Conservation (phyloP, 2,888 invertebrate genomes). For the Ommatoiulus sabulosus region DNA sequence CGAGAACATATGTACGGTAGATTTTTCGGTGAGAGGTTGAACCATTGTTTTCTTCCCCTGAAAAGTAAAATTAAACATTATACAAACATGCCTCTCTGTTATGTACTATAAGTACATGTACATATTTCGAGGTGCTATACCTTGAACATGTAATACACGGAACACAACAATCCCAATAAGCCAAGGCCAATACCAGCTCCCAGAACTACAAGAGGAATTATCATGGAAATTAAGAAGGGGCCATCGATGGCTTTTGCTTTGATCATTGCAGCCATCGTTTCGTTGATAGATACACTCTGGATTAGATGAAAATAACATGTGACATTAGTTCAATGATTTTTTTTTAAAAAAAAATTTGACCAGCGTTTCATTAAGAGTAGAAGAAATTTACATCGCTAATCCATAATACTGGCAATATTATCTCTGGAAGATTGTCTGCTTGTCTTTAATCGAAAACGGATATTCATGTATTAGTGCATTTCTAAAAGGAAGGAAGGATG, state of each 20-base stretch:
- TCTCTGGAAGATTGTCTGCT: slow-evolving; percentile 9
- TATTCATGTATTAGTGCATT: background rate
- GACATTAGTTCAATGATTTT: background rate
- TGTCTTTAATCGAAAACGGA: background rate
- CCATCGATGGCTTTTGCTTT: slow-evolving; percentile 42
- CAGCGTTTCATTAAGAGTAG: background rate
- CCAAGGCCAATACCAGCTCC: background rate
- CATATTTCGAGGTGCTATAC: background rate
- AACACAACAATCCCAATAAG: slow-evolving; percentile 27
- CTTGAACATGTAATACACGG: slow-evolving; percentile 42
- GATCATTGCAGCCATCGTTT: background rate
- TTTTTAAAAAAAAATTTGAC: background rate
- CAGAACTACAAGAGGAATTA: background rate
- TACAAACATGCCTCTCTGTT: too few species aligned
- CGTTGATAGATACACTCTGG: background rate
- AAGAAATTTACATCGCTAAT: slow-evolving; percentile 47
- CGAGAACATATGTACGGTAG: background rate
- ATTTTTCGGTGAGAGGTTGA: background rate
- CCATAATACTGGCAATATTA: slow-evolving; percentile 48
- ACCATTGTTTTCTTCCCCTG: background rate
- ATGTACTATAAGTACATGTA: background rate
- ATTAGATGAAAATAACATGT: background rate
- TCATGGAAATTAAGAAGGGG: background rate
- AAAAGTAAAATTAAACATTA: background rate
- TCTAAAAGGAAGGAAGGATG: background rate